Base-by-base conservation (phyloP, 2,797 vertebrate species). In the Rachycentron canadum region DNA sequence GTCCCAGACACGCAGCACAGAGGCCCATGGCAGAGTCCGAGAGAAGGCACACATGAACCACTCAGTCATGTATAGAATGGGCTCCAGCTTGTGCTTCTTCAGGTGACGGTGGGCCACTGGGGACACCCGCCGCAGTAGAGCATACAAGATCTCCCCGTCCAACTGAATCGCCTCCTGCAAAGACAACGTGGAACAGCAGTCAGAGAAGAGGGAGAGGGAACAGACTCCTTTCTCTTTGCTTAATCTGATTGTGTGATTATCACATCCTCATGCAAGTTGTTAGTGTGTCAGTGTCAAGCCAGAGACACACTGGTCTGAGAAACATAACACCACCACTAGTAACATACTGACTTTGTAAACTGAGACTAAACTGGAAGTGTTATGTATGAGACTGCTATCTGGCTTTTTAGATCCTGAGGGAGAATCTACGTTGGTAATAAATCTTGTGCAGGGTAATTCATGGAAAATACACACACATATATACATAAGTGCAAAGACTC, bases 1-100 rank as follows among this genome's bases (percentile, higher is more conserved):
- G 94, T 99, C 98, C 98, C 98, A 99, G 76, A 99, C 94, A 0
- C 98, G 96, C 86, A 99, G 94, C 87, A 99, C 98, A 0, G 97
- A 98, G 58, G 96, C 95, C 98, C 98, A 99, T 9, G 98, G 98
- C 78, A 99, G 95, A 0, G 97, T 99, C 53, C 98, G 95, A 23
- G 98, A 97, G 90, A 99, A 99, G 83, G 97, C 97, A 3, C 98
- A 99, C 98, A 99, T 99, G 93, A 99, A 99, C 98, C 98, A 99
- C 91, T 99, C 98, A 0, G 98, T 99, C 98, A 99, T 99, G 93
- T 99, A 99, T 26, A 99, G 95, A 89, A 98, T 95, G 11, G 98
- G 98, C 63, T 99, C 98, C 0, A 99, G 93, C 91, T 98, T 98
- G 92, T 99, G 95, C 82, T 96, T 97, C 94, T 96, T 97, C 70